Conservation (phyloP, 1,140 invertebrate species). For the Drosophila parabipectinata region DNA sequence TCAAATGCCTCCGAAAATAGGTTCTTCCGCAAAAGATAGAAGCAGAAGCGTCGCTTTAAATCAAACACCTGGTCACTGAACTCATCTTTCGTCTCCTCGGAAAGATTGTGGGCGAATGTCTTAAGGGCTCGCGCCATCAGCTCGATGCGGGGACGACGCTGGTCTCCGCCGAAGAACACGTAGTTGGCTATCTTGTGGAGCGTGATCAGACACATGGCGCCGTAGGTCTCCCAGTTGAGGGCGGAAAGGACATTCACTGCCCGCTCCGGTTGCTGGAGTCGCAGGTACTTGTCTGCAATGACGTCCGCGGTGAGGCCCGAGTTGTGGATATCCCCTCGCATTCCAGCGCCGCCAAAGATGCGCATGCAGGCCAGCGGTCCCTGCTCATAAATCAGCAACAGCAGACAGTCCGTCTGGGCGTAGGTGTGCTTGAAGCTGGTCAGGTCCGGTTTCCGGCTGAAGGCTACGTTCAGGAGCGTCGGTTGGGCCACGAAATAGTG, state of each 20-base stretch:
- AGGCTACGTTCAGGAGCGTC: slow-evolving; percentile 85
- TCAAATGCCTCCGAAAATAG: slow-evolving; percentile 94
- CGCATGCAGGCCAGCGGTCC: slow-evolving; percentile 84
- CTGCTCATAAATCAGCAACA: slow-evolving; percentile 87
- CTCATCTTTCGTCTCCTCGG: slow-evolving; percentile 88
- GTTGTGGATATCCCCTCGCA: slow-evolving; percentile 81
- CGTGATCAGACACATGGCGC: slow-evolving; percentile 87
- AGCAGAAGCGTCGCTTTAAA: slow-evolving; percentile 91
- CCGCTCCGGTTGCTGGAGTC: slow-evolving; percentile 87
- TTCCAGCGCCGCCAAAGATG: slow-evolving; percentile 72
- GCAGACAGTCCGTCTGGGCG: slow-evolving; percentile 84
- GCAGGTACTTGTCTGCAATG: slow-evolving; percentile 88
- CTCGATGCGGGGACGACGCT: slow-evolving; percentile 87
- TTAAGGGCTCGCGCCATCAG: slow-evolving; percentile 89
- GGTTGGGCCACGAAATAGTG: slow-evolving; percentile 88
- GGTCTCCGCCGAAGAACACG: slow-evolving; percentile 84
- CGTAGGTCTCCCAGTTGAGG: slow-evolving; percentile 90
- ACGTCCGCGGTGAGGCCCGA: slow-evolving; percentile 86
- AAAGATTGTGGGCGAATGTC: slow-evolving; percentile 88
- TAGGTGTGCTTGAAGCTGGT: slow-evolving; percentile 84
- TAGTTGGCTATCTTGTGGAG: slow-evolving; percentile 90
- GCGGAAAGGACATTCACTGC: slow-evolving; percentile 88
- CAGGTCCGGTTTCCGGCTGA: slow-evolving; percentile 86
- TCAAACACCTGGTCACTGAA: slow-evolving; percentile 90
- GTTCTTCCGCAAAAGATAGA: slow-evolving; percentile 90